A percentile compares a stretch with the other conserved stretches of the same genome.
Evolutionary conservation across 2,888 invertebrate species (phyloP).

Genomic region (Meiosimyza decipiens): DNA sequence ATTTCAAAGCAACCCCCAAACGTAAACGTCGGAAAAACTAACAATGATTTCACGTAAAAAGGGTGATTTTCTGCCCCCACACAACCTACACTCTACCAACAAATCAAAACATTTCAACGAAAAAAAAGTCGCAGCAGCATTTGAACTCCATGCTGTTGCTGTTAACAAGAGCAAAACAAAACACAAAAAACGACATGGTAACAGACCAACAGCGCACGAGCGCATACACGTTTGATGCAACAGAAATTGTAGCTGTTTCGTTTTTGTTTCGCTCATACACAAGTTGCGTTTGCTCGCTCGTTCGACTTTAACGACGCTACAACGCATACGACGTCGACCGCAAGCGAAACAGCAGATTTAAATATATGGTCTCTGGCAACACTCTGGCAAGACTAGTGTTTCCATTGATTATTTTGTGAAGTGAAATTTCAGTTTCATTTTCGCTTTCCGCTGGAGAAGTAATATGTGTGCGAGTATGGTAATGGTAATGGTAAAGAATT

Average conservation of each 20-base stretch:
- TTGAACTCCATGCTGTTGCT: background rate
- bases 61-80: slow-evolving; percentile 1
- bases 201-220: slow-evolving; percentile 6
- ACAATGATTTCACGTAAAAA: background rate
- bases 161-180: background rate
- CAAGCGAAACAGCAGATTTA: background rate
- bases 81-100: slow-evolving; percentile 7
- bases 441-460: slow-evolving; percentile 65
- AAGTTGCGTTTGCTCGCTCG: slow-evolving; percentile 41
- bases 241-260: background rate
- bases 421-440: slow-evolving; percentile 63
- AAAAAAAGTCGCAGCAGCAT: background rate
- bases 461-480: slow-evolving; percentile 52
- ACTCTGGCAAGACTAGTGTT: slow-evolving; percentile 42
- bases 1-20: background rate
- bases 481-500: slow-evolving; percentile 39
- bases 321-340: slow-evolving; percentile 33
- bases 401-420: slow-evolving; percentile 50
- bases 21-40: background rate
- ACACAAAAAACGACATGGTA: background rate
- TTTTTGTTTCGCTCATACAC: slow-evolving; percentile 9
- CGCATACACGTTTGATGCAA: slow-evolving; percentile 20
- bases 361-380: slow-evolving; percentile 40
- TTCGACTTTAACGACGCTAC: slow-evolving; percentile 26
- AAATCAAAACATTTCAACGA: background rate